Percentiles rank a stretch among this genome's conserved stretches.
Evolutionary conservation across 2,888 invertebrate species (phyloP).

Genomic region (Temnothorax ravouxi): DNA sequence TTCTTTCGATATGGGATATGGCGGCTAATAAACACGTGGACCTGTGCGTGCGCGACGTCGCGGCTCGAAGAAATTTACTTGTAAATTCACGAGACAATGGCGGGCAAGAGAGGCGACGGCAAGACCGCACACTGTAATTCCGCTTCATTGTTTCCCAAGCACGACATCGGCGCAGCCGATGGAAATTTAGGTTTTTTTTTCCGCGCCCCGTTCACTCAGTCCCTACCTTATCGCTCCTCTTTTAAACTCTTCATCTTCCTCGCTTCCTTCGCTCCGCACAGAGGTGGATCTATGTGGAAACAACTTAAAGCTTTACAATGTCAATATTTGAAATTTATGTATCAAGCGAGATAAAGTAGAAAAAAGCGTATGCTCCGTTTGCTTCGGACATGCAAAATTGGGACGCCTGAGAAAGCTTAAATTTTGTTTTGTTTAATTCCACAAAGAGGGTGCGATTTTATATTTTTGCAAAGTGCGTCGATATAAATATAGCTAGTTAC

Average conservation of each 20-base stretch:
- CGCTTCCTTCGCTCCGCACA: neutral
- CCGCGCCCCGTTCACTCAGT: slow-evolving; percentile 57
- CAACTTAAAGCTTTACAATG: neutral
- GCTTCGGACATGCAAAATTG: neutral
- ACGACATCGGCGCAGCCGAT: slow-evolving; percentile 67
- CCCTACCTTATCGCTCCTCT: slow-evolving; percentile 8
- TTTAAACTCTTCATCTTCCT: slow-evolving; percentile 33
- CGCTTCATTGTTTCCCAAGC: slow-evolving; percentile 72
- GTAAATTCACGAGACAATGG: slow-evolving; percentile 59
- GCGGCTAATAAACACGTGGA: slow-evolving; percentile 31
- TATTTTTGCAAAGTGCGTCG: neutral
- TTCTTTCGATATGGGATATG: neutral
- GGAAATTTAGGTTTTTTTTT: slow-evolving; percentile 70
- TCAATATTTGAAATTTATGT: slow-evolving; percentile 38
- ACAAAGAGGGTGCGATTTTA: neutral
- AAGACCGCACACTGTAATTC: slow-evolving; percentile 71
- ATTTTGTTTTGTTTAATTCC: neutral
- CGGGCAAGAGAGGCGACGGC: slow-evolving; percentile 20
- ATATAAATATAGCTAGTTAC: slow-evolving; percentile 2
- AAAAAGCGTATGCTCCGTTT: neutral
- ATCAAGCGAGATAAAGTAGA: neutral
- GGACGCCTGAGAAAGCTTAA: neutral
- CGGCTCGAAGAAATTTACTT: slow-evolving; percentile 43
- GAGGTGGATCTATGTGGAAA: neutral
- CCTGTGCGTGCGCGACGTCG: neutral